Evolutionary conservation across 2,888 invertebrate genomes (phyloP).

Genomic region (Ypsolopha scabrella): DNA sequence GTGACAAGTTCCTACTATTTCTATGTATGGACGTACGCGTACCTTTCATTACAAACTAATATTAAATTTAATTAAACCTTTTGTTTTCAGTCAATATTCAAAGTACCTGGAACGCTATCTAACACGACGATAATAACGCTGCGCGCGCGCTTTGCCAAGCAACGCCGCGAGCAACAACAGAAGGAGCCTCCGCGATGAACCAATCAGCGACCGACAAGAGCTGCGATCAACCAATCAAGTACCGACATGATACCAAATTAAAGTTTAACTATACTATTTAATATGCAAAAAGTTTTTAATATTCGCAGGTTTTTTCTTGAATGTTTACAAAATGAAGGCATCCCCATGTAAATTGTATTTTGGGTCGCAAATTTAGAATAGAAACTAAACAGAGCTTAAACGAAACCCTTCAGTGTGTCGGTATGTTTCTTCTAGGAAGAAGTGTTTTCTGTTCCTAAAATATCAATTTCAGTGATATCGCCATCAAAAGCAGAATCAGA

Average conservation of each 20-base stretch:
- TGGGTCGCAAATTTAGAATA: no score
- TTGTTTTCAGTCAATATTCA: constrained; percentile 81
- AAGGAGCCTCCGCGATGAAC: constrained; percentile 49
- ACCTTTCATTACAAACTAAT: constrained; percentile 3
- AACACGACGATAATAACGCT: constrained; percentile 74
- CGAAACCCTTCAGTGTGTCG: no score
- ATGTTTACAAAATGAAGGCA: no score
- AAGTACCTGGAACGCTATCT: constrained; percentile 82
- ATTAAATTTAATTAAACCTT: constrained; percentile 9
- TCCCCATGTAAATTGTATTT: no score
- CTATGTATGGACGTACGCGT: background rate
- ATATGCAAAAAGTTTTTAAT: background rate
- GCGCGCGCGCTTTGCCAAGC: constrained; percentile 67
- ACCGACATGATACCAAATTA: background rate
- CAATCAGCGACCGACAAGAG: background rate
- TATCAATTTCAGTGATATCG: no score
- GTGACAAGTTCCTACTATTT: background rate
- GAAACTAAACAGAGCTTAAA: no score
- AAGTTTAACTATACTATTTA: background rate
- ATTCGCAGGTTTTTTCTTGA: no score
- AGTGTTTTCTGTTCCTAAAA: no score
- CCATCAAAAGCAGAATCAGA: no score
- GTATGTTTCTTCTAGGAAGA: no score
- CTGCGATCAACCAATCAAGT: background rate
- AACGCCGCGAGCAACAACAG: constrained; percentile 61